Percentiles rank a stretch among this genome's conserved stretches.
These are phyloP conservation scores for Elymnias hypermnestra DNA, from an alignment of 1,140 invertebrate species.

Conservation along the genomic window DNA sequence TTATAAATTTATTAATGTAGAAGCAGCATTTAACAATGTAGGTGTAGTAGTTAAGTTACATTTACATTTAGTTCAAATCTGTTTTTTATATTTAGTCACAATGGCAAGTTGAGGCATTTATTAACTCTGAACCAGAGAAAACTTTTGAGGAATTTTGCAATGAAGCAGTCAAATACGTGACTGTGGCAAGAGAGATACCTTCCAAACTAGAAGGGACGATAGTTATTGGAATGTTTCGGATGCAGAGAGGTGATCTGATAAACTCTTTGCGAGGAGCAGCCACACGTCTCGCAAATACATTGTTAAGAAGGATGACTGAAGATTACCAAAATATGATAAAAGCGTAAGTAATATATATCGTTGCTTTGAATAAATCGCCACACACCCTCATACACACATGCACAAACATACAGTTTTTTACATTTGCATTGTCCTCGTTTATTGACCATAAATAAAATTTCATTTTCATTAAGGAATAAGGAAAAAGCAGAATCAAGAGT, in stretches of 20 bases:
- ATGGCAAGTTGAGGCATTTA: conserved; percentile 81
- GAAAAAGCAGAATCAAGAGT: too few relatives aligned
- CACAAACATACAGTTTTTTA: too few relatives aligned
- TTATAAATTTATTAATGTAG: too few relatives aligned
- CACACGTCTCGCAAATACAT: conserved; percentile 80
- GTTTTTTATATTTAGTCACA: conserved; percentile 72
- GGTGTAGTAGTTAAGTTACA: too few relatives aligned
- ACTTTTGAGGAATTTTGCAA: conserved; percentile 82
- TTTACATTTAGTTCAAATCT: too few relatives aligned
- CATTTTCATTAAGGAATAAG: too few relatives aligned
- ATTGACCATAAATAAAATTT: too few relatives aligned
- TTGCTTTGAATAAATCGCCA: too few relatives aligned
- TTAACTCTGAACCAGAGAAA: conserved; percentile 78
- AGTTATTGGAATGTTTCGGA: conserved; percentile 89
- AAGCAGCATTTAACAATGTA: too few relatives aligned
- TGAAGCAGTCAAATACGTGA: conserved; percentile 81
- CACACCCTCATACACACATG: too few relatives aligned
- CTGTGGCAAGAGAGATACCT: conserved; percentile 80
- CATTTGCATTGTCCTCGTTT: too few relatives aligned
- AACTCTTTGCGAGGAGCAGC: conserved; percentile 82
- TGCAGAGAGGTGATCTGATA: conserved; percentile 89
- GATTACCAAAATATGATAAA: conserved; percentile 89
- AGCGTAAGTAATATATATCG: conserved; percentile 77
- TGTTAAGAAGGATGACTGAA: conserved; percentile 84
- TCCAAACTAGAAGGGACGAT: conserved; percentile 81